Percentiles rank a stretch among this genome's conserved stretches.
Evolutionary conservation across 2,888 invertebrate genomes (phyloP).

Genomic region (Heteromyza rotundicornis): DNA sequence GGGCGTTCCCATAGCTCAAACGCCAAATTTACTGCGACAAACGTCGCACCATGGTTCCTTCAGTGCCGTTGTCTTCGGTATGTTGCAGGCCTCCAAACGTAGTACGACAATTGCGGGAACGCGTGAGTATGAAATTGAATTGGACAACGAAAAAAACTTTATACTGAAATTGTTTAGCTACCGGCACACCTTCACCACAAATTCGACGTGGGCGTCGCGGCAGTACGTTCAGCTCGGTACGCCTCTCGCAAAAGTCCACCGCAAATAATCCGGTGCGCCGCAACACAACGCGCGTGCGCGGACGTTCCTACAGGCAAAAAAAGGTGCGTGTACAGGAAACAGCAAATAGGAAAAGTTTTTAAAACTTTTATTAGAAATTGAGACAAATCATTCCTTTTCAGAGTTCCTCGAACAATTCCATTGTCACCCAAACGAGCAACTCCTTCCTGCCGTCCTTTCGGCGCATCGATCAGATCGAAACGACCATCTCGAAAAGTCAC

Average conservation of each 20-base stretch:
- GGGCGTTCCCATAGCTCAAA: conserved; percentile 64
- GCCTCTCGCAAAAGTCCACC: conserved; percentile 64
- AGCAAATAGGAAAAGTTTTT: background rate
- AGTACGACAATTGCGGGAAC: conserved; percentile 58
- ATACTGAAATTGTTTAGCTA: conserved; percentile 51
- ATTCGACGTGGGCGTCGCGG: conserved; percentile 60
- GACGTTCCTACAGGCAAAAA: conserved; percentile 60
- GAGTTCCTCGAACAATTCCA: conserved; percentile 61
- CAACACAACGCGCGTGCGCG: conserved; percentile 66
- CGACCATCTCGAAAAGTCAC: conserved; percentile 53
- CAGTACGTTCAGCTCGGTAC: conserved; percentile 67
- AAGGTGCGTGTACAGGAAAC: conserved; percentile 52
- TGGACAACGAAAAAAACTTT: background rate
- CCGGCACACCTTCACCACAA: conserved; percentile 61
- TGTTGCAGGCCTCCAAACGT: conserved; percentile 75
- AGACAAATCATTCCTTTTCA: conserved; percentile 29
- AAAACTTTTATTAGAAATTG: background rate
- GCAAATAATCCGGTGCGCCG: conserved; percentile 65
- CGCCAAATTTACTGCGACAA: conserved; percentile 69
- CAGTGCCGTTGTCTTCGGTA: conserved; percentile 86
- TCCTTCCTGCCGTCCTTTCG: conserved; percentile 58
- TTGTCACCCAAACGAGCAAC: conserved; percentile 56
- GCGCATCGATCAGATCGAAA: conserved; percentile 59
- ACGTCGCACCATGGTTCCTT: conserved; percentile 79
- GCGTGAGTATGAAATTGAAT: conserved; percentile 47